Percentiles rank a stretch among this genome's conserved stretches.
phyloP scores from a whole-genome alignment of 2,888 invertebrate species.

The Drosophila melanocephala region DNA sequence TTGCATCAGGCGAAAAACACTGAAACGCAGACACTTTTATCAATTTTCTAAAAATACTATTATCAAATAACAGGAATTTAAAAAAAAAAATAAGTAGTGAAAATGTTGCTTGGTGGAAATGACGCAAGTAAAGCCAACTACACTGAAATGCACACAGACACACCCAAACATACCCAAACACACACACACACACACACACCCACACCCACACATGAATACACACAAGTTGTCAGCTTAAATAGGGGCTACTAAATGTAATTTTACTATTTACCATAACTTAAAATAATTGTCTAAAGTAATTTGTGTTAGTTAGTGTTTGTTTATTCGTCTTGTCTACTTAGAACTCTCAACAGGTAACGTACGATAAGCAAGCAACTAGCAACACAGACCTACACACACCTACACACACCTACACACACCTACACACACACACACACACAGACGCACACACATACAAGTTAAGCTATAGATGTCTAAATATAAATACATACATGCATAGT shows the following conservation, averaged over 20 bases:
- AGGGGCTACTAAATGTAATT: constrained; percentile 23
- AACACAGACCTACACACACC: background rate
- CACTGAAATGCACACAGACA: background rate
- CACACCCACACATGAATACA: constrained; percentile 1
- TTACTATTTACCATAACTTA: constrained; percentile 12
- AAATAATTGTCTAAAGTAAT: constrained; percentile 23
- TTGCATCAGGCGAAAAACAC: constrained; percentile 4
- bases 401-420: background rate
- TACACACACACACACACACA: background rate
- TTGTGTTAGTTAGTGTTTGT: constrained; percentile 14
- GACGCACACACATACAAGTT: background rate
- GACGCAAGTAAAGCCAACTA: background rate
- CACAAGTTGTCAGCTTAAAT: constrained; percentile 10
- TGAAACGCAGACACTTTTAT: constrained; percentile 24
- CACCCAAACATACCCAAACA: background rate
- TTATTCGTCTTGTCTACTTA: constrained; percentile 5
- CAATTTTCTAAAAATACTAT: constrained; percentile 37
- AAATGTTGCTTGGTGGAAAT: constrained; percentile 6
- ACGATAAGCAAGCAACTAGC: constrained; percentile 23
- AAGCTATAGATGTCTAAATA: constrained; percentile 19
- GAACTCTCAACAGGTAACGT: background rate
- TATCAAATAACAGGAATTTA: constrained; percentile 25
- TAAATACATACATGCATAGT: constrained; percentile 1
- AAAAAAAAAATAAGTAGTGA: constrained; percentile 9
- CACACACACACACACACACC: constrained; percentile 5